These are phyloP conservation scores for Drosophila maculinotata DNA, from an alignment of 2,888 invertebrate genomes.

Conservation along the genomic window DNA sequence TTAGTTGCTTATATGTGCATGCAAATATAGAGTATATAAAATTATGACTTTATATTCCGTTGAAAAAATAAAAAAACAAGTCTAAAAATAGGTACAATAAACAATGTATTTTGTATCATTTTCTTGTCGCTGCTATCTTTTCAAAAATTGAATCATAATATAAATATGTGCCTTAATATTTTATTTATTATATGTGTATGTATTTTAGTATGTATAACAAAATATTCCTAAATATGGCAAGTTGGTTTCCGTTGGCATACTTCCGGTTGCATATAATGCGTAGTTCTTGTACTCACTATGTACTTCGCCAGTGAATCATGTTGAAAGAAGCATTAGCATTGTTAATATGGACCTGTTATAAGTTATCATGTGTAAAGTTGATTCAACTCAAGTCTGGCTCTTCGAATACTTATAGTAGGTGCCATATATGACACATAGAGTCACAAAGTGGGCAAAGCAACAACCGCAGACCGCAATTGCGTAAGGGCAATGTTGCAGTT, in stretches of 20 bases:
- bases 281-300: not conserved
- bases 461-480: conserved; percentile 7
- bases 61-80: no score
- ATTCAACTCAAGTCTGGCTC: conserved; percentile 10
- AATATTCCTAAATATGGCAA: not conserved
- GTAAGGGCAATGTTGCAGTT: conserved; percentile 15
- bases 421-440: conserved; percentile 19
- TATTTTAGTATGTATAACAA: no score
- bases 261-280: not conserved
- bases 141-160: no score
- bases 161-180: no score
- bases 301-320: not conserved
- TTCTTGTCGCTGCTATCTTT: no score
- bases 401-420: not conserved
- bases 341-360: not conserved
- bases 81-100: no score
- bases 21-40: no score
- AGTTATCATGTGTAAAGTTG: conserved; percentile 1
- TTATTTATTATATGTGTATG: no score
- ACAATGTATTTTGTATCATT: no score
- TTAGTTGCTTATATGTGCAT: no score
- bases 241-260: not conserved
- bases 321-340: not conserved
- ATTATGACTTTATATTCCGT: no score
- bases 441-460: not conserved